Evolutionary conservation across 1,140 invertebrate genomes (phyloP).

Genomic region (Drosophila equinoxialis): DNA sequence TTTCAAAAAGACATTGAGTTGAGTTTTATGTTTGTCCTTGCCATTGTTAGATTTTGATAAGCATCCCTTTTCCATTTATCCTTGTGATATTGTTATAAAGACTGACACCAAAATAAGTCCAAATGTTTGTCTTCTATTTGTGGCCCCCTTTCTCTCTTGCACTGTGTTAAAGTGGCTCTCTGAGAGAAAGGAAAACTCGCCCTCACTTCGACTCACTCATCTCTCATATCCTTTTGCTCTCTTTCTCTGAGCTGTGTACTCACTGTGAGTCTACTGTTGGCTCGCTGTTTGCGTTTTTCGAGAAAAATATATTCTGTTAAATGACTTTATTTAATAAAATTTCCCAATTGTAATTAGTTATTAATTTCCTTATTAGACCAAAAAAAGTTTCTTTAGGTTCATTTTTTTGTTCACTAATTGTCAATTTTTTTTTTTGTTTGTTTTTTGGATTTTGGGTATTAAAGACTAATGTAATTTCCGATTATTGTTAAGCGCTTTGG

Average conservation of each 20-base stretch:
- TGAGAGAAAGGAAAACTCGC: background rate
- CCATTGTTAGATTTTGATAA: too few relatives aligned
- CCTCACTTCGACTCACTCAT: background rate
- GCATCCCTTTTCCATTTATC: too few relatives aligned
- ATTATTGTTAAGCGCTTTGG: background rate
- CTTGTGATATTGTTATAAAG: too few relatives aligned
- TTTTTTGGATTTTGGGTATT: background rate
- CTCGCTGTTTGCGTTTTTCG: background rate
- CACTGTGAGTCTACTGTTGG: background rate
- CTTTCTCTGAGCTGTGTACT: background rate
- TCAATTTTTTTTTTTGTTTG: background rate
- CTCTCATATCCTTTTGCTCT: background rate
- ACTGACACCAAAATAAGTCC: too few relatives aligned
- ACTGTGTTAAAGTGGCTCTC: background rate
- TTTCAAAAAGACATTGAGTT: too few relatives aligned
- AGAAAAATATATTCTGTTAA: background rate
- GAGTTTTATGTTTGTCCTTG: too few relatives aligned
- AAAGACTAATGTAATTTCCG: too few relatives aligned
- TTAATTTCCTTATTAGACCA: background rate
- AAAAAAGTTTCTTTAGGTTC: background rate
- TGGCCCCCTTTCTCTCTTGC: background rate
- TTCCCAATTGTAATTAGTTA: background rate
- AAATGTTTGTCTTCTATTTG: too few relatives aligned
- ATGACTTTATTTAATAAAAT: constrained; percentile 3
- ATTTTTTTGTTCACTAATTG: background rate